Percentiles rank a stretch among this genome's conserved stretches.
phyloP scores from a whole-genome alignment of 2,797 vertebrate species.

The Galago senegalensis region DNA sequence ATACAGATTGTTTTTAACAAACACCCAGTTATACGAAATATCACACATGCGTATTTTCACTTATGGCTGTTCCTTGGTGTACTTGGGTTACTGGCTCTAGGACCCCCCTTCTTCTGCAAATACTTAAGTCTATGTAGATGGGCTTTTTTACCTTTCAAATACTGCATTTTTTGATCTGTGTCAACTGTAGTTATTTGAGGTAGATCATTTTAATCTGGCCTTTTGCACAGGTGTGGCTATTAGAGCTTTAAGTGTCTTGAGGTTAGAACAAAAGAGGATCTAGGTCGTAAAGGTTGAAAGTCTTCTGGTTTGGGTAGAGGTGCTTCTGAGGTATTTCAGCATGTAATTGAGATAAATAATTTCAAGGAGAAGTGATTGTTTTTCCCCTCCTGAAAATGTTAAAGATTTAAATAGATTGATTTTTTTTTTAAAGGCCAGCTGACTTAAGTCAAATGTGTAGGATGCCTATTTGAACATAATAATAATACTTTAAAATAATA shows the following conservation, averaged over 20 bases:
- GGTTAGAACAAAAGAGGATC: slow-evolving; percentile 26
- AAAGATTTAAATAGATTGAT: not conserved
- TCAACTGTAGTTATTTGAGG: not conserved
- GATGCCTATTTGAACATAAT: slow-evolving; percentile 7
- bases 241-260: not conserved
- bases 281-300: not conserved
- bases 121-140: not conserved
- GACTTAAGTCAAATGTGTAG: not conserved
- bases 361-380: not conserved
- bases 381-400: not conserved
- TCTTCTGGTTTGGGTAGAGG: not conserved
- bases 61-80: not conserved
- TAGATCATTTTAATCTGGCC: slow-evolving; percentile 8
- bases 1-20: not conserved
- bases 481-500: too few species aligned
- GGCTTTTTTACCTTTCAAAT: not conserved
- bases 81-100: not conserved
- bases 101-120: not conserved
- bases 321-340: not conserved
- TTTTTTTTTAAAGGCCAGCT: slow-evolving; percentile 10
- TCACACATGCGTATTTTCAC: not conserved
- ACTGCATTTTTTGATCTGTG: not conserved
- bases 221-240: not conserved
- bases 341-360: not conserved
- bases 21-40: not conserved